Evolutionary conservation across 2,113 vertebrate genomes (phyloP), one percentile per base, ranked within the genome.

Genomic region (Shinisaurus crocodilurus): DNA sequence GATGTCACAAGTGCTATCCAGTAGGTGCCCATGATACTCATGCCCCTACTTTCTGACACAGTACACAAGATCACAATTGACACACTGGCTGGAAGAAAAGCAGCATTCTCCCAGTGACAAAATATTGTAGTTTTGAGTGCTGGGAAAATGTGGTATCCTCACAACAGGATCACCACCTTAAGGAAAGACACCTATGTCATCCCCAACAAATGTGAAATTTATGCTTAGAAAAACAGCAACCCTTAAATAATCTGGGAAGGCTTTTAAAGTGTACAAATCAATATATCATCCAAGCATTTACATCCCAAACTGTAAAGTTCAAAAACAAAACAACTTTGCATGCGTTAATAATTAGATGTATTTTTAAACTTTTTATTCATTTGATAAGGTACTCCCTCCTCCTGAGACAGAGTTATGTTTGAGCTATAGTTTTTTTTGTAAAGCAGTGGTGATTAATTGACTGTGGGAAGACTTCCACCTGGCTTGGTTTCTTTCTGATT

Each of bases 261-360:
- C 18, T 37, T 34, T 86, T 74, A 50, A 85, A 85, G 9, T 70
- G 40, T 23, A 12, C 4, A n/a, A 50, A 70, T 54, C 74, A n/a
- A 72, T 74, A 74, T 29, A 85, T 69, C 43, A 43, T 79, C 67
- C 74, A 43, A 65, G 40, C 15, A 63, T 65, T 87, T 63, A 87
- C n/a, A 69, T 65, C 54, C 75, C 60, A 16, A 75, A 48, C 86
- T 79, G 3, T 43, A 91, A 70, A 82, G 45, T 57, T 80, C 63
- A 50, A 88, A 50, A 50, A 50, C 72, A 37, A 37, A 88, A 60
- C 43, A 85, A 63, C 81, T 86, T 85, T 79, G 87, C 84, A 94
- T 91, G 74, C 70, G 92, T 91, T 91, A 93, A 91, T 93, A 86
- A 93, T 94, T 91, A 92, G 82, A 72, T 91, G 90, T 92, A 75